Conservation (phyloP, 2,797 vertebrate species). For the Malurus splendens region DNA sequence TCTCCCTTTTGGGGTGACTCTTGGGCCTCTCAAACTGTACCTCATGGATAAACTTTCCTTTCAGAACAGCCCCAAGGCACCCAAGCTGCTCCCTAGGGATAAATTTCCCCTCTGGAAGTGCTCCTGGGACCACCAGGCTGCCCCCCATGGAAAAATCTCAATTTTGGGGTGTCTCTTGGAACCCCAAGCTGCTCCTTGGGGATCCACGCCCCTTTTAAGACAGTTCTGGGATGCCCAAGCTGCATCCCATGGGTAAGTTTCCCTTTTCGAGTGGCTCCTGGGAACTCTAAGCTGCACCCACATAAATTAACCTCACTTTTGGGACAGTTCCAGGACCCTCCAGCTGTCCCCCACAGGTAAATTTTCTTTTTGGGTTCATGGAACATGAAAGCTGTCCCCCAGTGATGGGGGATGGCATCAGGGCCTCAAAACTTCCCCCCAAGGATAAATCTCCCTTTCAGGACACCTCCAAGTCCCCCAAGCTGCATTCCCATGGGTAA, state of each 20-base stretch:
- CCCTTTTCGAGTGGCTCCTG: not conserved
- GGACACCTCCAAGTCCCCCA: not conserved
- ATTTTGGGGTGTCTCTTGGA: not conserved
- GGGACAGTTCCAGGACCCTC: not conserved
- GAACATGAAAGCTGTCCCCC: not conserved
- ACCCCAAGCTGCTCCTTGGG: not conserved
- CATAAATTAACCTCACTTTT: not conserved
- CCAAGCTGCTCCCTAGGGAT: not conserved
- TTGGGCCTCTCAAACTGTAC: fast-evolving
- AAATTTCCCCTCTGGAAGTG: no score
- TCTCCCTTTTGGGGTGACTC: no score
- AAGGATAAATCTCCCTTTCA: not conserved
- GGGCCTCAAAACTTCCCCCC: no score
- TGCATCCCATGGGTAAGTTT: no score
- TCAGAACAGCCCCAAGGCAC: no score
- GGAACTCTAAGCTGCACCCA: not conserved
- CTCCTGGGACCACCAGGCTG: not conserved
- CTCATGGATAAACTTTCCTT: not conserved
- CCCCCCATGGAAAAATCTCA: not conserved
- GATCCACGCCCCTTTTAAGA: not conserved
- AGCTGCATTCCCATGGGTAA: not conserved
- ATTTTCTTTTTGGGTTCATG: not conserved
- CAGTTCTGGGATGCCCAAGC: not conserved
- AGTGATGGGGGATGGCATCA: not conserved
- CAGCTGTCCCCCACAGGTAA: not conserved